Evolutionary conservation across 2,113 vertebrate species (phyloP), one percentile per base, ranked within the genome.

Genomic region (Dendropsophus ebraccatus): DNA sequence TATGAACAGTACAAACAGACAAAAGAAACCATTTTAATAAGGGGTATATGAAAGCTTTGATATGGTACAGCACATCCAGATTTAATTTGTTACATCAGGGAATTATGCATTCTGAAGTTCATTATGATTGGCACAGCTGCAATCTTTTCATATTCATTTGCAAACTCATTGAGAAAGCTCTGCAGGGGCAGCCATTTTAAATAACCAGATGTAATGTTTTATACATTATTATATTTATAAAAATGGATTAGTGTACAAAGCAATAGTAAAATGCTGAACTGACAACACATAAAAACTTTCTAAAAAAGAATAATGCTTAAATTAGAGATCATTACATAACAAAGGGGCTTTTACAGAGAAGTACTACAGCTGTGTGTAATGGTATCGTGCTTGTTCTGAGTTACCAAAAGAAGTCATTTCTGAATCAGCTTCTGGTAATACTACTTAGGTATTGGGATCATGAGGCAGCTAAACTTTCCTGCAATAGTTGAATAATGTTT

Each of bases 101-200:
- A 81, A 47, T 58, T 47, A 19, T 5, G 41, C 25, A 28, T 58
- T 62, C 35, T 62, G 56, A 47, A 81, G 60, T 65, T 62, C 78
- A 65, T 65, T 81, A 65, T 81, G 78, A 81, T 81, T 81, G 78
- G 54, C 78, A 47, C 78, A 81, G 56, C 78, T 81, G 78, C 78
- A 81, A 81, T 60, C 78, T 62, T 81, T 65, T 81, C 41, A 81
- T 81, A 62, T 81, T 81, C 78, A 81, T 62, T 81, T 81, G 41
- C 37, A 81, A 62, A 81, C 14, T 65, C 78, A 65, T 45, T 65
- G 58, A 47, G 37, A 62, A 25, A 80, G 62, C 77, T 80, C 77
- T 80, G 56, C 77, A 65, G 56, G 37, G 78, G 78, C 0, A 81
- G 56, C 35, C 14, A 47, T 30, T 81, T 77, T 62, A 58, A 35